Percentiles rank a stretch among this genome's conserved stretches.
These are phyloP conservation scores for Scolanthus callimorphus DNA, from an alignment of 92 coral and sea anemone genomes.

Conservation along the genomic window DNA sequence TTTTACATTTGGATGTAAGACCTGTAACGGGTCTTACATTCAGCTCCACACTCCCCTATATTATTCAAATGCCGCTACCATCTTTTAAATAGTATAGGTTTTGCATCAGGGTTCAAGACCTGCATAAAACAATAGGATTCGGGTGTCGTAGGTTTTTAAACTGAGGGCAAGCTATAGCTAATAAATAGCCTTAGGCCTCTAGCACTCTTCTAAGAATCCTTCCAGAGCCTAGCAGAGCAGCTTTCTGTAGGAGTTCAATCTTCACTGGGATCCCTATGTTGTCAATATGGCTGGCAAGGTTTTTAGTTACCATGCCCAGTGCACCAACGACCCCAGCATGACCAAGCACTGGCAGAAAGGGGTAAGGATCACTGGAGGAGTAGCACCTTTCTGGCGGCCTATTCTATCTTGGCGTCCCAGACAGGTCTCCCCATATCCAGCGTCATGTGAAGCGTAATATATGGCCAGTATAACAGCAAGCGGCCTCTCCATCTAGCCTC, in stretches of 20 bases:
- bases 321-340: slow-evolving; percentile 7
- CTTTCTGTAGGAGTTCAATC: slow-evolving; percentile 10
- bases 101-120: too few relatives aligned
- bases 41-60: too few relatives aligned
- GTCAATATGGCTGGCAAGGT: neutral
- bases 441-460: slow-evolving; percentile 14
- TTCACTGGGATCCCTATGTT: neutral
- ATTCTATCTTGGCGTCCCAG: slow-evolving; percentile 6
- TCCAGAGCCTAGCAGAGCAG: slow-evolving; percentile 13
- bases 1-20: too few relatives aligned
- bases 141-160: too few relatives aligned
- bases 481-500: slow-evolving; percentile 18
- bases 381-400: slow-evolving; percentile 11
- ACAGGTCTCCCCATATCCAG: slow-evolving; percentile 29
- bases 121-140: too few relatives aligned
- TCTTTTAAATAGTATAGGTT: too few relatives aligned
- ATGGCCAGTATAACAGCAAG: slow-evolving; percentile 9
- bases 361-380: slow-evolving; percentile 5
- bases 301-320: slow-evolving; percentile 9
- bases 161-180: too few relatives aligned
- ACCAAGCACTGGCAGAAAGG: too few relatives aligned
- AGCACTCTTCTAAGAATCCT: neutral
- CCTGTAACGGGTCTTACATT: too few relatives aligned
- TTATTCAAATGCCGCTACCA: too few relatives aligned
- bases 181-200: neutral